A percentile compares a stretch with the other conserved stretches of the same genome.
phyloP scores from a whole-genome alignment of 2,888 invertebrate species.

The Schizotus pectinicornis region DNA sequence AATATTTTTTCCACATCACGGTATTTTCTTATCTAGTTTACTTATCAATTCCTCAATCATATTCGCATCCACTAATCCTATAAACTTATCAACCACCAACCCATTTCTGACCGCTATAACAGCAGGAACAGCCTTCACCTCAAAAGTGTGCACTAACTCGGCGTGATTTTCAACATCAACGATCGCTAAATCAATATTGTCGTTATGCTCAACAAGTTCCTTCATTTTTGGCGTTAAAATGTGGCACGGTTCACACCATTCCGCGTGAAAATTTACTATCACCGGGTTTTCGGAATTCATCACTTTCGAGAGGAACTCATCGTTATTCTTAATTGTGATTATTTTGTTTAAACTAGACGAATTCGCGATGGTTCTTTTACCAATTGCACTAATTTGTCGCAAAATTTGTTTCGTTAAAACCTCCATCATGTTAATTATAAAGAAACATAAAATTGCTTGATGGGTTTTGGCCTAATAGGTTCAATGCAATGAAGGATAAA shows the following conservation, averaged over 20 bases:
- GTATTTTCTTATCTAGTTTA: constrained; percentile 59
- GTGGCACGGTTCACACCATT: constrained; percentile 91
- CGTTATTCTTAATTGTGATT: constrained; percentile 71
- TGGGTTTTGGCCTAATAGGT: constrained; percentile 57
- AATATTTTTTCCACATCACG: not conserved
- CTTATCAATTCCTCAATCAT: constrained; percentile 82
- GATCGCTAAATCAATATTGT: constrained; percentile 77
- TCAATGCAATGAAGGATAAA: constrained; percentile 61
- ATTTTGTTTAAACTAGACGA: constrained; percentile 50
- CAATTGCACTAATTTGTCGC: not conserved
- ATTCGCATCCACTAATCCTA: constrained; percentile 81
- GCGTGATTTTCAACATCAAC: constrained; percentile 84
- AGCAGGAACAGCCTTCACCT: constrained; percentile 84
- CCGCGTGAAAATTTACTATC: constrained; percentile 90
- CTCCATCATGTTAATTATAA: not conserved
- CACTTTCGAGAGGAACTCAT: constrained; percentile 80
- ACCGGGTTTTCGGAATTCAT: constrained; percentile 85
- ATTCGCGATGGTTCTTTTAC: constrained; percentile 10
- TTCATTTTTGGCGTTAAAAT: constrained; percentile 83
- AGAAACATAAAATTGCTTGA: constrained; percentile 52
- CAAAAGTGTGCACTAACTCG: constrained; percentile 80
- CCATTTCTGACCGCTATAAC: constrained; percentile 83
- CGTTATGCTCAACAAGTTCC: constrained; percentile 75
- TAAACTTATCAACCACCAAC: constrained; percentile 84
- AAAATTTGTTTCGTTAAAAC: no score